Conservation (phyloP, 2,797 vertebrate genomes). For the Microctenopoma stevenorrisi region DNA sequence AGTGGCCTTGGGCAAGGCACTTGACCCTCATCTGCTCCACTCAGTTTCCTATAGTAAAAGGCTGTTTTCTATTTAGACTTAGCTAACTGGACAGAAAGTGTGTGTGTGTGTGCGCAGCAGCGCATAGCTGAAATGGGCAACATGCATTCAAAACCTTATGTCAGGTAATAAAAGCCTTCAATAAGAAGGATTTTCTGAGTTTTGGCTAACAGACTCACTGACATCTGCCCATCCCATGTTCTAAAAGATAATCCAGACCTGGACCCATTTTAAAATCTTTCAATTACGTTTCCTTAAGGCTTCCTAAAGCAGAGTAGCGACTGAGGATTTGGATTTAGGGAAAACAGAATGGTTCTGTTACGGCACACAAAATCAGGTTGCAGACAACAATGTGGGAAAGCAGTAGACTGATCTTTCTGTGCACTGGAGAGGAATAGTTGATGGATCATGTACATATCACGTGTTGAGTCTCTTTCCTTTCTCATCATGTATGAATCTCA, state of each 20-base stretch:
- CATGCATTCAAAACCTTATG: constrained; percentile 18
- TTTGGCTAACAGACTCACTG: constrained; percentile 25
- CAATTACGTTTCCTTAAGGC: constrained; percentile 40
- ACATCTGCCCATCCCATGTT: constrained; percentile 31
- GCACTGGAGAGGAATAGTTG: neutral
- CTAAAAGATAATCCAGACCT: constrained; percentile 39
- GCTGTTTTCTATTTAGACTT: constrained; percentile 42
- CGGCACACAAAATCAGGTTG: constrained; percentile 19
- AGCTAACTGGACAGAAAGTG: constrained; percentile 21
- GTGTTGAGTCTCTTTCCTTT: constrained; percentile 1
- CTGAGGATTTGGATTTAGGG: constrained; percentile 35
- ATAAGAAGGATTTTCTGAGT: constrained; percentile 35
- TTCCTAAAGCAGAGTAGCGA: constrained; percentile 3
- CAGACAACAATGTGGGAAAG: constrained; percentile 9
- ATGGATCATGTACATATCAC: constrained; percentile 3
- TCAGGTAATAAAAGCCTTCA: constrained; percentile 37
- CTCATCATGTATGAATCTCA: constrained; percentile 6
- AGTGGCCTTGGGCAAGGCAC: constrained; percentile 42
- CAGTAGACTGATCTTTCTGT: neutral
- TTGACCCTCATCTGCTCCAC: constrained; percentile 45
- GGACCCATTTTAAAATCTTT: constrained; percentile 49
- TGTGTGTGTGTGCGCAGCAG: constrained; percentile 29
- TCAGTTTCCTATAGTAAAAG: constrained; percentile 30
- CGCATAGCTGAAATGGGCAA: neutral
- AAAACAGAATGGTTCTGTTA: constrained; percentile 25